These are phyloP conservation scores for Anthopleura xanthogrammica DNA, from an alignment of 92 coral and sea anemone genomes.

Conservation along the genomic window DNA sequence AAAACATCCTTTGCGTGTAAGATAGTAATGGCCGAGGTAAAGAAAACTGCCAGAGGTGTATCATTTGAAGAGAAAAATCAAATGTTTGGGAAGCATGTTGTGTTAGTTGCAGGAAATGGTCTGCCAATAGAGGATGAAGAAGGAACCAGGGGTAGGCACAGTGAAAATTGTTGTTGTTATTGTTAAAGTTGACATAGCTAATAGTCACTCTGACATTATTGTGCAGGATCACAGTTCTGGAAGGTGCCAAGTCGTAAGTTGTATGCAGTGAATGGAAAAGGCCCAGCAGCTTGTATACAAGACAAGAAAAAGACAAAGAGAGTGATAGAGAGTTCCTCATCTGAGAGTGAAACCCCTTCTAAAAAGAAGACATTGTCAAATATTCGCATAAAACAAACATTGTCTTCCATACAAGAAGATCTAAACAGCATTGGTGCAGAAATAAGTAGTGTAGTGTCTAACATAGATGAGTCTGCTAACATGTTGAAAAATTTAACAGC, in stretches of 20 bases:
- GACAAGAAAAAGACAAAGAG: background rate
- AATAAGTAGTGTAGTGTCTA: background rate
- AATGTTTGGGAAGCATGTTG: slow-evolving; percentile 11
- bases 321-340: background rate
- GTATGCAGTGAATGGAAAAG: background rate
- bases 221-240: background rate
- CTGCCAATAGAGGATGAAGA: slow-evolving; percentile 15
- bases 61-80: slow-evolving; percentile 22
- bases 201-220: too few relatives aligned
- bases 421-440: slow-evolving; percentile 12
- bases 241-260: background rate
- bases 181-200: too few relatives aligned
- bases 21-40: background rate
- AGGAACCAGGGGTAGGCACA: background rate
- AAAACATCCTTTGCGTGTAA: background rate
- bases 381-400: background rate
- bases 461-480: slow-evolving; percentile 10
- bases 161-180: background rate
- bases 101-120: slow-evolving; percentile 22
- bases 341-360: background rate
- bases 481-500: slow-evolving; percentile 25
- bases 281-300: background rate
- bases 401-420: slow-evolving; percentile 4
- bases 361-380: background rate
- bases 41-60: background rate